phyloP scores from a whole-genome alignment of 2,888 invertebrate species.

The Agrotis puta region DNA sequence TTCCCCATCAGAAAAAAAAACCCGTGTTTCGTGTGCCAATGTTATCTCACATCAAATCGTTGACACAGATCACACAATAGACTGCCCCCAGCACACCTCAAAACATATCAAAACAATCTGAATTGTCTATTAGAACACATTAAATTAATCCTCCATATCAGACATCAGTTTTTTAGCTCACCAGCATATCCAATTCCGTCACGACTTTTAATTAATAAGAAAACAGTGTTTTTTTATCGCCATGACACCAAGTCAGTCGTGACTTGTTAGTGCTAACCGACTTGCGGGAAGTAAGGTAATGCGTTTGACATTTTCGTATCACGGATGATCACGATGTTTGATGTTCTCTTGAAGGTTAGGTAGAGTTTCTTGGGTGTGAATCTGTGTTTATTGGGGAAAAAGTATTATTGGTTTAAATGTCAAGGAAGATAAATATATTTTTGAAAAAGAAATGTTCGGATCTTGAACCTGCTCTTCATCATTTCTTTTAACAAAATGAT shows the following conservation, averaged over 20 bases:
- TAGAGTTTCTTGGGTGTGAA: constrained; percentile 28
- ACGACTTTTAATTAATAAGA: constrained; percentile 65
- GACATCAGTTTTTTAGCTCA: constrained; percentile 42
- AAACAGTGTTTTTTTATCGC: constrained; percentile 64
- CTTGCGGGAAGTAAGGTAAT: constrained; percentile 76
- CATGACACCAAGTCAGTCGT: constrained; percentile 70
- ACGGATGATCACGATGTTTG: constrained; percentile 45
- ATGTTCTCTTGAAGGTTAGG: constrained; percentile 32
- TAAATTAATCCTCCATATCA: constrained; percentile 33
- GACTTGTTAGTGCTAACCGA: constrained; percentile 68
- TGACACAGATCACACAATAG: background rate
- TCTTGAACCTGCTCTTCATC: too few relatives aligned
- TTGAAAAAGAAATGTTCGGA: too few relatives aligned
- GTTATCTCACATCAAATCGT: background rate
- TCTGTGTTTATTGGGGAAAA: constrained; percentile 3
- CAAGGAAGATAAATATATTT: too few relatives aligned
- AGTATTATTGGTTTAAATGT: too few relatives aligned
- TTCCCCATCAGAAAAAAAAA: too few relatives aligned
- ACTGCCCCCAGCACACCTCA: background rate
- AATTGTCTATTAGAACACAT: constrained; percentile 7
- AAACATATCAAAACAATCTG: background rate
- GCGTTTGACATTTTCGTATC: constrained; percentile 79
- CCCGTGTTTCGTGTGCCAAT: too few relatives aligned
- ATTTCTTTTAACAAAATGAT: too few relatives aligned
- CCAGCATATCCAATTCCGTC: constrained; percentile 58